Base-by-base conservation (phyloP, 1,140 invertebrate genomes). In the Drosophila truncata region DNA sequence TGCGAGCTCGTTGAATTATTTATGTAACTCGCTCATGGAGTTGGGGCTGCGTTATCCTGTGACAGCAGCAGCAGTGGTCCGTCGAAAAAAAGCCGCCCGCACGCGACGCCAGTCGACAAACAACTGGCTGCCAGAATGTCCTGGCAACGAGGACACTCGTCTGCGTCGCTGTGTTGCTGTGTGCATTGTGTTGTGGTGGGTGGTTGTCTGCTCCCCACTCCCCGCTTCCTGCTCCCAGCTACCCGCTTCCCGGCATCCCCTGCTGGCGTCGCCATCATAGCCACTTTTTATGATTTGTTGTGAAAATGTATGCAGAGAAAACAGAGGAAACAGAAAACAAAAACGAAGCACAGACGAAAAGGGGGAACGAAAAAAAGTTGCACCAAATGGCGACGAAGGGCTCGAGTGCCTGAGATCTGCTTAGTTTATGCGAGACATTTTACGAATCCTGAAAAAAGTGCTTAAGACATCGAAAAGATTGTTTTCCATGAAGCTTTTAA, bases 241-340 rank as follows among this genome's bases (percentile, higher is more conserved):
- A 16, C 47, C 29, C 27, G 27, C n/a, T 18, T 3, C 20, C 69
- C 25, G 35, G 41, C 47, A 52, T 42, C 33, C 14, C 54, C 60
- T 35, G 57, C 54, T 73, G 73, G 42, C 72, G 71, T 31, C 63
- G 63, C 76, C 76, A 70, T 54, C 75, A 78, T 71, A 49, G 76
- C 75, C 75, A 78, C 67, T 90, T 87, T 88, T 88, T 90, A 90
- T 88, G 84, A 90, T 88, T 88, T 88, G 84, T 88, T 88, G 81
- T 88, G 84, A 88, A 87, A 78, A 78, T 69, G 81, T 90, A 65
- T 78, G 85, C 85, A 80, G 73, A 88, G 85, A 82, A 90, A 88
- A 90, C 78, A 84, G 84, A 55, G 33, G 33, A 55, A 55, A 55
- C 52, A 55, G 80, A 83, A 88, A 85, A 74, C 77, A 76, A 71